Conservation (phyloP, 1,140 invertebrate genomes). For the Drosophila tropicalis region DNA sequence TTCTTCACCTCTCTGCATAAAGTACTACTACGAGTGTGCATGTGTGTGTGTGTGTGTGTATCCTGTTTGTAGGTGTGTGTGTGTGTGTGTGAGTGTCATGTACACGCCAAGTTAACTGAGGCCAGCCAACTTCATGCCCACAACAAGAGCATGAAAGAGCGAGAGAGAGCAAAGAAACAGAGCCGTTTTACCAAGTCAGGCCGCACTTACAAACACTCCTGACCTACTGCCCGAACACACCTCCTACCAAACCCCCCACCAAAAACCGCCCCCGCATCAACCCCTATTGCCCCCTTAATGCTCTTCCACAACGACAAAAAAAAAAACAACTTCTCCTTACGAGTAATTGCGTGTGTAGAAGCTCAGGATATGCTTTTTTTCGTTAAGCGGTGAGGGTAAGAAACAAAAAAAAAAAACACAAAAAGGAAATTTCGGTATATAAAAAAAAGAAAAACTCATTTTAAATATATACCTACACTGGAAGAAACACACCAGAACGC, state of each 20-base stretch:
- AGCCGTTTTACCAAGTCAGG: slow-evolving; percentile 54
- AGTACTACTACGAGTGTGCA: slow-evolving; percentile 2
- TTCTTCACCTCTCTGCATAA: slow-evolving; percentile 5
- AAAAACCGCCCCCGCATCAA: background rate
- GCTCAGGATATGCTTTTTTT: slow-evolving; percentile 28
- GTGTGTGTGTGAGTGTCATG: slow-evolving; percentile 39
- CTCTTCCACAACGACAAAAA: background rate
- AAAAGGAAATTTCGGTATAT: slow-evolving; percentile 55
- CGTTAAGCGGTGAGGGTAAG: slow-evolving; percentile 25
- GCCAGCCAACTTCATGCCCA: slow-evolving; percentile 71
- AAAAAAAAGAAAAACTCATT: slow-evolving; percentile 73
- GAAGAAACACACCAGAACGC: background rate
- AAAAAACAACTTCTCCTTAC: slow-evolving; percentile 18
- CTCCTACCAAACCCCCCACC: background rate
- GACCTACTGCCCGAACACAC: slow-evolving; percentile 57
- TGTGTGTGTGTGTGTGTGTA: slow-evolving; percentile 42
- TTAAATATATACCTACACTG: slow-evolving; percentile 49
- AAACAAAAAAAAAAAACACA: slow-evolving; percentile 10
- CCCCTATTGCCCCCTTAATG: slow-evolving; percentile 4
- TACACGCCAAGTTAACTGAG: slow-evolving; percentile 67
- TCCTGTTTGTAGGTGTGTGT: slow-evolving; percentile 20
- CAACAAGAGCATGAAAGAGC: slow-evolving; percentile 35
- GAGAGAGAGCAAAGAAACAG: slow-evolving; percentile 48
- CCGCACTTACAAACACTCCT: slow-evolving; percentile 75
- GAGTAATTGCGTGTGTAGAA: slow-evolving; percentile 16